These are phyloP conservation scores for Macrophya alboannulata DNA, from an alignment of 2,888 invertebrate genomes.

Conservation along the genomic window DNA sequence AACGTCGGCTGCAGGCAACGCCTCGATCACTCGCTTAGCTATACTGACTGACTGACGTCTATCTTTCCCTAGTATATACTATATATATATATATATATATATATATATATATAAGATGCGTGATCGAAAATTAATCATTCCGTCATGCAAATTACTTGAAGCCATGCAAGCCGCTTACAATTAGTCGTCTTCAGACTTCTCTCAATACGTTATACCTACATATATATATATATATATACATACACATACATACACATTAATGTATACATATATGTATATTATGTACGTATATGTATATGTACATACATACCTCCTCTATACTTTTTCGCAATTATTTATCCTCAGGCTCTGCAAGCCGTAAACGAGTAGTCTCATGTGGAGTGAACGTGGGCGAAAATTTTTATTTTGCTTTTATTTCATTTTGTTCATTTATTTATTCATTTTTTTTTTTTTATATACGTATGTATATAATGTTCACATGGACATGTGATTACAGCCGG, in stretches of 20 bases:
- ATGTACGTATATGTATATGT: too few relatives aligned
- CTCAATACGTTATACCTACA: neutral
- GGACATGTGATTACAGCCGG: too few relatives aligned
- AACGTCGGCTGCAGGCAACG: neutral
- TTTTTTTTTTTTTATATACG: neutral
- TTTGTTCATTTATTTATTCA: neutral
- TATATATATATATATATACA: too few relatives aligned
- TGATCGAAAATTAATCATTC: slow-evolving; percentile 69
- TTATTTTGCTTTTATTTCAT: neutral
- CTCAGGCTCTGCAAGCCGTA: neutral
- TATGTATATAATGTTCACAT: neutral
- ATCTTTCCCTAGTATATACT: neutral
- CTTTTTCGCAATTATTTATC: neutral
- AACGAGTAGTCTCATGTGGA: neutral
- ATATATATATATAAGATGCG: neutral
- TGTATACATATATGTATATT: too few relatives aligned
- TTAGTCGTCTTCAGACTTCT: slow-evolving; percentile 16
- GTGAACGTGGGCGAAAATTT: neutral
- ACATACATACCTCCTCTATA: neutral
- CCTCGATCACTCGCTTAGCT: neutral
- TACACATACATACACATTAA: too few relatives aligned
- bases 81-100: neutral
- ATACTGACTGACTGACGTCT: neutral
- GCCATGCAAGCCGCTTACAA: slow-evolving; percentile 25
- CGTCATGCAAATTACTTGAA: slow-evolving; percentile 67